phyloP scores from a whole-genome alignment of 37 sponge, comb jelly and placozoan genomes.

The Chondrilla cf. caribensis region DNA sequence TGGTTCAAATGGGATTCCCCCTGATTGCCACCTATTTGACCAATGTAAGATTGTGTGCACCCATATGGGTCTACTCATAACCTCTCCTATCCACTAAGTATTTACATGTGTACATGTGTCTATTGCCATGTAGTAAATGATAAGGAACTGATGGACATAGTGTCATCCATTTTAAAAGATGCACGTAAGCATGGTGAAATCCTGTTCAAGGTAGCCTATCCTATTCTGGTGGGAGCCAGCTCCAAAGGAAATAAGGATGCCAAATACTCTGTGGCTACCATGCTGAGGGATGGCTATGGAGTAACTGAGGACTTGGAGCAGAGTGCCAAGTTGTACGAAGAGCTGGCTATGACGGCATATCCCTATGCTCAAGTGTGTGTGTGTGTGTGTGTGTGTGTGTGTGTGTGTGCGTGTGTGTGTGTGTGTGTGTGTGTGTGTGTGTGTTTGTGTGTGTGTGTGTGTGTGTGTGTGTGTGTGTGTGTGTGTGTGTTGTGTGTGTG shows the following conservation, averaged over 20 bases:
- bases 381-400: neutral
- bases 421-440: neutral
- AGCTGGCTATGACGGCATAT: slow-evolving; percentile 80
- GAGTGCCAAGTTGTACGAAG: slow-evolving; percentile 62
- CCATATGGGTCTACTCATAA: neutral
- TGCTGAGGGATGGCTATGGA: slow-evolving; percentile 63
- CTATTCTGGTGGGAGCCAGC: slow-evolving; percentile 52
- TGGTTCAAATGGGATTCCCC: neutral
- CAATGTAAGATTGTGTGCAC: neutral
- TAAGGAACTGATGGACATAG: neutral
- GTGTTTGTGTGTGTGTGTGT: neutral
- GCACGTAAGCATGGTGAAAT: slow-evolving; percentile 10
- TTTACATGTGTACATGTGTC: slow-evolving; percentile 8
- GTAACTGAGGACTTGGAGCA: neutral
- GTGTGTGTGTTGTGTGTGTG: neutral
- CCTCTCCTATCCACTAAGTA: neutral
- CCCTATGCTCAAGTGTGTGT: slow-evolving; percentile 86
- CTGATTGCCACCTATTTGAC: neutral
- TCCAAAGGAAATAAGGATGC: slow-evolving; percentile 63
- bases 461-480: neutral
- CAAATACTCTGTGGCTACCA: slow-evolving; percentile 70
- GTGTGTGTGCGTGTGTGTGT: neutral
- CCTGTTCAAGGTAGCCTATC: slow-evolving; percentile 35
- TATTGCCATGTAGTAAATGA: neutral
- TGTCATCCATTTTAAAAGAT: neutral